Evolutionary conservation across 2,888 invertebrate genomes (phyloP).

Genomic region (Vannuccia rotundouncinata): DNA sequence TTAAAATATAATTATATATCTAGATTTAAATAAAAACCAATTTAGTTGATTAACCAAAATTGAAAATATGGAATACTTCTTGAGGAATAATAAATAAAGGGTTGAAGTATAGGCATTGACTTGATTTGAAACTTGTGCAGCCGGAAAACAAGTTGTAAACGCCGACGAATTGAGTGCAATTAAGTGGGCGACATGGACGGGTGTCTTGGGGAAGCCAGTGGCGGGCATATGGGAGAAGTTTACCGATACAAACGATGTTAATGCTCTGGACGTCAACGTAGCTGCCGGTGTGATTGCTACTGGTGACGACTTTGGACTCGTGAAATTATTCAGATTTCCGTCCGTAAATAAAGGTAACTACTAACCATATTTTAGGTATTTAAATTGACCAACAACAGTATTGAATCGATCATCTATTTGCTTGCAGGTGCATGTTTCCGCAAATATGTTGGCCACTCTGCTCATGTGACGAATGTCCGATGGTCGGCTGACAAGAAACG

Average conservation of each 20-base stretch:
- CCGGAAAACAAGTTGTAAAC: conserved; percentile 53
- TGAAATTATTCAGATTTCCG: conserved; percentile 56
- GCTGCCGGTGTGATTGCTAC: conserved; percentile 47
- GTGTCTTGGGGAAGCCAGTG: conserved; percentile 55
- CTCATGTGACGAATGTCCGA: conserved; percentile 57
- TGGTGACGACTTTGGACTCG: conserved; percentile 56
- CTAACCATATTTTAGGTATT: too few species aligned
- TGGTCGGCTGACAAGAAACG: conserved; percentile 53
- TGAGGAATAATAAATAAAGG: too few species aligned
- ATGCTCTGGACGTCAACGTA: conserved; percentile 53
- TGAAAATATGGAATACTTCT: too few species aligned
- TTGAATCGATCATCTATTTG: too few species aligned
- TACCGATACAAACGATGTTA: conserved; percentile 56
- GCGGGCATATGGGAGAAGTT: conserved; percentile 57
- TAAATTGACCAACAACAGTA: too few species aligned
- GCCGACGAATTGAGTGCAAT: conserved; percentile 51
- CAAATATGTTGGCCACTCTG: conserved; percentile 57
- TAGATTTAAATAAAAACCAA: too few species aligned
- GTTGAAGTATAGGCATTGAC: too few species aligned
- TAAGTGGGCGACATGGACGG: conserved; percentile 54
- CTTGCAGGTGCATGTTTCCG: conserved; percentile 57
- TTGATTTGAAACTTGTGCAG: too few species aligned
- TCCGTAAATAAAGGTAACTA: conserved; percentile 53
- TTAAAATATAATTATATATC: too few species aligned
- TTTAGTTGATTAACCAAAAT: too few species aligned